Base-by-base conservation (phyloP, 1,140 invertebrate genomes). In the Dysdera silvatica region DNA sequence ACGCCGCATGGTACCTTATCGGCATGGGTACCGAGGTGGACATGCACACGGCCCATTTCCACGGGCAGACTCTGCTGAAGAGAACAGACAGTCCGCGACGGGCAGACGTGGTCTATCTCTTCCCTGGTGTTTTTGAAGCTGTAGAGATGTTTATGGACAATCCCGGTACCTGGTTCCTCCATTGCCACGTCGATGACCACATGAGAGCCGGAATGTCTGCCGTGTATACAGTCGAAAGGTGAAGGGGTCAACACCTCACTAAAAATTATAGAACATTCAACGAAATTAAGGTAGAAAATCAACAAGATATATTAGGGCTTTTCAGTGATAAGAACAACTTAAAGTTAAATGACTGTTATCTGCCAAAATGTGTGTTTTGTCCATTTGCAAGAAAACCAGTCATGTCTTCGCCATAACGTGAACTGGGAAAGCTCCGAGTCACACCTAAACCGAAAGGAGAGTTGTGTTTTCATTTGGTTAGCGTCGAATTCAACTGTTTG, bases 31-130 rank as follows among this genome's bases (percentile, higher is more conserved):
- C 70, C 0, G 70, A 71, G 47, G 45, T 62, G 26, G 73, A 74
- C 55, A 69, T 69, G 55, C 73, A 74, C 55, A 72, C 73, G 0
- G 72, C 71, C 3, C 73, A 74, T 57, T 72, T 74, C 58, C 73
- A 74, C 60, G 73, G 72, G 10, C 71, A 74, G 49, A 72, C 72
- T 4, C 71, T 73, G 60, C 45, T 71, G 0, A 61, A 65, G 12
- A 59, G 66, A 47, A 60, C 67, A n/a, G 56, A 67, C n/a, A 63
- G 61, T 12, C 40, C 68, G 63, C 20, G 69, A 65, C 54, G 73
- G 31, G 66, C 67, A 10, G 73, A 74, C 41, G 73, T 74, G 0
- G 54, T 73, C 8, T 71, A 73, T 24, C 65, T 73, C 20, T 72
- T 72, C 53, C 73, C 72, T 0, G 70, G 71, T n/a, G 69, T 70